Base-by-base conservation (phyloP, 2,797 vertebrate species). In the Champsocephalus esox region DNA sequence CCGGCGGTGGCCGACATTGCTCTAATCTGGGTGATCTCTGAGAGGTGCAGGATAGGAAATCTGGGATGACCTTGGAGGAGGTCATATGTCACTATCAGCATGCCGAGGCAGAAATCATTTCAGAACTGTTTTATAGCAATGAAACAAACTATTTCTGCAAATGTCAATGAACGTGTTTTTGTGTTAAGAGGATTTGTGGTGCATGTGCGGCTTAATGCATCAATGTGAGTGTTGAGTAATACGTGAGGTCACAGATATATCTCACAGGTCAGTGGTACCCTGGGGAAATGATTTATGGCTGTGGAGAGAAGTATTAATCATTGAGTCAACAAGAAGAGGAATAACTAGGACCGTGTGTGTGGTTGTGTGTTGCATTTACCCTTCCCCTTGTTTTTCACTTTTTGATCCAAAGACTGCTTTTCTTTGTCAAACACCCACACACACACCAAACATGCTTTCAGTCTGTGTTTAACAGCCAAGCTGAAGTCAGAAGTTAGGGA, bases 1-100 rank as follows among this genome's bases (percentile, higher is more conserved):
- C 77, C 61, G 12, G 81, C 38, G 74, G 80, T 74, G 8, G 64
- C 66, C 24, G 38, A 76, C 75, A 70, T 85, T 76, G 28, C 70
- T 67, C 66, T 91, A 89, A 92, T 93, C 91, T 88, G 80, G 52
- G 45, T 73, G 79, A 92, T 91, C 87, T 90, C 79, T 12, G 49
- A 66, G 65, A 62, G 68, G 77, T 19, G 77, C 77, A 28, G 67
- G 63, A 48, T 58, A 66, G 72, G 64, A 52, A 83, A 86, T 87
- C 66, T 28, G 50, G 77, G 80, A 77, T 85, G 89, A 92, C 91
- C 89, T 92, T 92, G 85, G 57, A 72, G 28, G 64, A 87, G 90
- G 87, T 85, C 21, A 44, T 14, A 16, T 83, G 88, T 87, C 90
- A 83, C 72, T 80, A 3, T n/a, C 79, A 76, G 82, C 77, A 51